Evolutionary conservation across 1,140 invertebrate species (phyloP).

Genomic region (Vanessa tameamea): DNA sequence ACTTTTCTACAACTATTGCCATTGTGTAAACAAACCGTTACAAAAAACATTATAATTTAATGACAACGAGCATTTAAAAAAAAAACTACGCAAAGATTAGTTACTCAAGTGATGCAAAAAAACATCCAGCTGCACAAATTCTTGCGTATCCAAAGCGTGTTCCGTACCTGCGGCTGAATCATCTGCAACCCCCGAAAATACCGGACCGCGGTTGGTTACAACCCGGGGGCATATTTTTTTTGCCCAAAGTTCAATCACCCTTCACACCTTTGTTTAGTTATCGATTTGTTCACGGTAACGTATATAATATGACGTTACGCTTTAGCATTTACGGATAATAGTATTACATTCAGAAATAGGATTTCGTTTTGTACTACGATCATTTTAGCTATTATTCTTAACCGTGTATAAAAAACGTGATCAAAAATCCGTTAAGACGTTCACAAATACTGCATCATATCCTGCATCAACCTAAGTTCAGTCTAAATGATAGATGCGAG

Average conservation of each 20-base stretch:
- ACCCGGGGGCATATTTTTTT: conserved; percentile 32
- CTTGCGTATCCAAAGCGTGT: conserved; percentile 10
- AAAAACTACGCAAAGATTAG: background rate
- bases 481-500: conserved; percentile 23
- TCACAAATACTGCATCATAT: background rate
- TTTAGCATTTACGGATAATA: background rate
- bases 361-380: too few species aligned
- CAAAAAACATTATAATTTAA: too few species aligned
- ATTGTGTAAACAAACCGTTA: too few species aligned
- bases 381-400: too few species aligned
- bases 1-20: too few species aligned
- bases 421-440: background rate
- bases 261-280: conserved; percentile 36
- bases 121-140: conserved; percentile 6
- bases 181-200: conserved; percentile 18
- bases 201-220: conserved; percentile 13
- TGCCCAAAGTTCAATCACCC: conserved; percentile 39
- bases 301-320: background rate
- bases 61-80: too few species aligned
- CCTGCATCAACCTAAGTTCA: background rate
- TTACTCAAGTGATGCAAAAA: background rate
- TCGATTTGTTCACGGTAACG: conserved; percentile 31
- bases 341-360: too few species aligned
- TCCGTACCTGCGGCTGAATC: conserved; percentile 25
- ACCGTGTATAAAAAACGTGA: background rate